These are phyloP conservation scores for Telmatochromis sp. DNA, from an alignment of 2,113 vertebrate species.

Conservation along the genomic window DNA sequence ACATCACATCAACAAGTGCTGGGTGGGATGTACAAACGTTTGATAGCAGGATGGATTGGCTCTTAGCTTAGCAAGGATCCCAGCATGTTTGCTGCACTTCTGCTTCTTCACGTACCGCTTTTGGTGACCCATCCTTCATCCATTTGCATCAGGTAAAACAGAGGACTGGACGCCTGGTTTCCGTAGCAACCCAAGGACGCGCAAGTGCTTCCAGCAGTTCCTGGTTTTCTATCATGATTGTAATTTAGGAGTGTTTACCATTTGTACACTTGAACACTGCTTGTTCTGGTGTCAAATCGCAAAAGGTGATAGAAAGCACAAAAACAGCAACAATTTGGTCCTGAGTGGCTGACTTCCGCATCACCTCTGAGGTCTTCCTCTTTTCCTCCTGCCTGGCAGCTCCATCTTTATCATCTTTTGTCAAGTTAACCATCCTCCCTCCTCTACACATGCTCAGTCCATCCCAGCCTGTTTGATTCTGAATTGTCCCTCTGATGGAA, in stretches of 20 bases:
- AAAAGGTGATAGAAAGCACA: not conserved
- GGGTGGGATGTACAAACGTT: not conserved
- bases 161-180: not conserved
- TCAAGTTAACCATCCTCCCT: not conserved
- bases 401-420: not conserved
- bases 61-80: not conserved
- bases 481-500: not conserved
- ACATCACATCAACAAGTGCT: not conserved
- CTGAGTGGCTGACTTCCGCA: rapidly evolving
- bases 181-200: no score
- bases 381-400: not conserved
- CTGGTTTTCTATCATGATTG: not conserved
- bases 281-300: not conserved
- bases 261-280: not conserved
- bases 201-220: not conserved
- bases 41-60: not conserved
- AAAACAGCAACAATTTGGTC: not conserved
- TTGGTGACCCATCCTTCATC: not conserved
- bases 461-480: not conserved
- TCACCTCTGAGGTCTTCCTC: not conserved
- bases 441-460: not conserved
- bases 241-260: not conserved
- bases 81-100: not conserved
- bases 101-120: not conserved
- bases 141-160: not conserved